phyloP scores from a whole-genome alignment of 2,888 invertebrate species.

The Cerastis leucographa region DNA sequence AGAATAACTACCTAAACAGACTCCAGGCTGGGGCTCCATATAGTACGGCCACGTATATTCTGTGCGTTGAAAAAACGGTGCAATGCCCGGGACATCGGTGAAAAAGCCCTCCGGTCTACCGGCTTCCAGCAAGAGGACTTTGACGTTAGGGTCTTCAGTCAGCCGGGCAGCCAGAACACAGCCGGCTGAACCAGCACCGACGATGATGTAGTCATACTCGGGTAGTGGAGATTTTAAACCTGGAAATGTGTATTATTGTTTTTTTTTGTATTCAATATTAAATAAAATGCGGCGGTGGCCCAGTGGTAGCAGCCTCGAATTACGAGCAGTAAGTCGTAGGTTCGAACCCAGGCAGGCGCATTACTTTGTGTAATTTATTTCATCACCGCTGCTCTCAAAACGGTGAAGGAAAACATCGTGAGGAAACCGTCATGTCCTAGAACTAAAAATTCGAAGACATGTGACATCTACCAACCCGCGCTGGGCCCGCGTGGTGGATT shows the following conservation, averaged over 20 bases:
- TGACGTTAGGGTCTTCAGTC: constrained; percentile 86
- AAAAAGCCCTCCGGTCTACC: constrained; percentile 82
- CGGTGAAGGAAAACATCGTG: too few relatives aligned
- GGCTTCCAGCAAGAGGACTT: constrained; percentile 92
- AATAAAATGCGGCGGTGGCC: too few relatives aligned
- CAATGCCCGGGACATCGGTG: constrained; percentile 89
- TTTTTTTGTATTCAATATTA: not conserved
- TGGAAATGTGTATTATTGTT: constrained; percentile 66
- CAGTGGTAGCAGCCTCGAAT: too few relatives aligned
- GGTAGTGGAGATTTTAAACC: constrained; percentile 78
- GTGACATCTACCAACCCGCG: too few relatives aligned
- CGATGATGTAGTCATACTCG: constrained; percentile 90
- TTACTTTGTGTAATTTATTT: too few relatives aligned
- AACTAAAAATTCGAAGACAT: too few relatives aligned
- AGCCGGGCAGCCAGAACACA: constrained; percentile 89
- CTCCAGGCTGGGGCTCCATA: constrained; percentile 90
- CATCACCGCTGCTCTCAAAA: too few relatives aligned
- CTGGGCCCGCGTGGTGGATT: too few relatives aligned
- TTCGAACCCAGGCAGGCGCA: too few relatives aligned
- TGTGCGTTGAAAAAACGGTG: constrained; percentile 90
- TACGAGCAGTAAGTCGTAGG: too few relatives aligned
- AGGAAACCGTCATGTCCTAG: too few relatives aligned
- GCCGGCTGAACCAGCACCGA: constrained; percentile 91
- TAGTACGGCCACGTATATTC: constrained; percentile 92
- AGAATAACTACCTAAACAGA: constrained; percentile 83